Evolutionary conservation across 2,888 invertebrate genomes (phyloP), one percentile per base, ranked within the genome.

Genomic region (Neoascia interrupta): DNA sequence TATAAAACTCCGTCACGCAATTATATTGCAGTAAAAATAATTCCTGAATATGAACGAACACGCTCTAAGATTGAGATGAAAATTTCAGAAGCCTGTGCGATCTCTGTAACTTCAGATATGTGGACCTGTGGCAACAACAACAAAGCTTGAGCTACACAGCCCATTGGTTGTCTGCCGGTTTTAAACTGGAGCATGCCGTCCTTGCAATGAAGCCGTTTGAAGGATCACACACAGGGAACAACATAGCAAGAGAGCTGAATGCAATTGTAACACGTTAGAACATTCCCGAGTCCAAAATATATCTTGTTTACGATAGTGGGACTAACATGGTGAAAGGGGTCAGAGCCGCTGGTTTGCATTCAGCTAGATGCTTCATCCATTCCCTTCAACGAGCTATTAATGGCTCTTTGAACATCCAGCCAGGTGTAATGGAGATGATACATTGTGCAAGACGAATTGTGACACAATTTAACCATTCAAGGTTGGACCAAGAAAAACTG

Each of bases 401-500:
- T 66, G 74, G 70, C 37, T 82, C 73, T 13, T 51, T 83, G 6
- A 81, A 81, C 21, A 34, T 51, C 13, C 81, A 83, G 28, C 11
- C 58, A 21, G 75, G 64, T 60, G 63, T 81, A 58, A 21, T 47
- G 56, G 64, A 68, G 70, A 75, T 53, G 72, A 53, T 72, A 41
- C 16, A 16, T 34, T 47, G 36, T 72, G 72, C 45, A 21, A 61
- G 54, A 43, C 49, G 74, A 49, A 75, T 81, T 69, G 82, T 82
- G 21, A 80, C 75, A 6, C 83, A 84, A 39, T 84, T 83, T 74
- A n/a, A 34, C 8, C 26, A 82, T 61, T 83, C 81, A 36, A 69
- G 75, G 31, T 61, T 63, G 61, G 81, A 81, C 43, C 82, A 83
- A 80, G 72, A 82, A 68, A 81, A 83, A 61, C 51, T 82, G 26